Evolutionary conservation across 2,888 invertebrate species (phyloP), one percentile per base, ranked within the genome.

Genomic region (Lysandra coridon): DNA sequence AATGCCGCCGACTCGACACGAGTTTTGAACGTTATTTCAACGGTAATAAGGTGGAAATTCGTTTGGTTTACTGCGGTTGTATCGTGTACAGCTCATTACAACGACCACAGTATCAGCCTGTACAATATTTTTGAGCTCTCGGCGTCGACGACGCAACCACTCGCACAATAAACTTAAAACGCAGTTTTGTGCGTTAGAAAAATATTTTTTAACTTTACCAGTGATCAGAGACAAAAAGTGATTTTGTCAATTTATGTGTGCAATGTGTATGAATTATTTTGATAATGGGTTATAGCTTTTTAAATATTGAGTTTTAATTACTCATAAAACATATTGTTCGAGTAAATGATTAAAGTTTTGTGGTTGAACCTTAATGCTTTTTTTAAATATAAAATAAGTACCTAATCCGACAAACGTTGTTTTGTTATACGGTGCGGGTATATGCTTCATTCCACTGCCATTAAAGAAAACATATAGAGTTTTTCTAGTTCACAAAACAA

Each of bases 51-150:
- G 62, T 62, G 23, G 62, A 62, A 62, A n/a, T 62, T 53, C 14
- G 23, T 62, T 62, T 62, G 62, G 62, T 7, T 62, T 10, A 2
- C 23, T 23, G 7, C 23, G 10, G 62, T 23, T 4, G 17, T 7
- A 1, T 62, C 62, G 23, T n/a, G 62, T 23, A 6, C 62, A 23
- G 62, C 62, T 62, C 62, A 62, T 62, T 62, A 62, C 62, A 62
- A 62, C 62, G 17, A 62, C 62, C 62, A 62, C 62, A 62, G 62
- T 62, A 62, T 62, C 62, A 62, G 62, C 62, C 10, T 23, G 62
- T 62, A 62, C 62, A 62, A 62, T 62, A 62, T 62, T 62, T 23
- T 62, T 62, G 23, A 23, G 62, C 62, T 62, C 62, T 23, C 62
- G 62, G 23, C 62, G 62, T 62, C 23, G 23, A 62, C 62, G 10